Conservation (phyloP, 2,888 invertebrate genomes). For the Meiosimyza platycephala region DNA sequence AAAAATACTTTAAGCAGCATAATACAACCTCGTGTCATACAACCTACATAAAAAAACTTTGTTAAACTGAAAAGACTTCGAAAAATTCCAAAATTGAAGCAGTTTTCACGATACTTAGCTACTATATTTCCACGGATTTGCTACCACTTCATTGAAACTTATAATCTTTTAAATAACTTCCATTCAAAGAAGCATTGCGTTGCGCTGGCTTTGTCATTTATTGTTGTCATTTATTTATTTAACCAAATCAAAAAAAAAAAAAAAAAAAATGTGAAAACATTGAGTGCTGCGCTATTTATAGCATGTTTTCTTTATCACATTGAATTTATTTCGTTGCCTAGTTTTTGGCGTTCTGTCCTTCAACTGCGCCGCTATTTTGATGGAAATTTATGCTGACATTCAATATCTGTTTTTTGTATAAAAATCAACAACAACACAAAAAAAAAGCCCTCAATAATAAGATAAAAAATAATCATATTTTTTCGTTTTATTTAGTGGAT, state of each 20-base stretch:
- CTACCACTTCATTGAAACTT: not conserved
- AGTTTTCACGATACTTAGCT: no score
- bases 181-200: not conserved
- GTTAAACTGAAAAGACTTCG: no score
- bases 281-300: no score
- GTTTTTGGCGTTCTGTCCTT: slow-evolving; percentile 16
- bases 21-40: no score
- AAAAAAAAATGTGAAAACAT: no score
- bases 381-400: slow-evolving; percentile 33
- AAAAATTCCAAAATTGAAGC: no score
- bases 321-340: no score
- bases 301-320: no score
- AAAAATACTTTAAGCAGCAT: no score
- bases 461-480: not conserved
- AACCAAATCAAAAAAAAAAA: no score
- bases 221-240: not conserved
- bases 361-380: slow-evolving; percentile 19
- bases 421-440: not conserved
- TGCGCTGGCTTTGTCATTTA: not conserved
- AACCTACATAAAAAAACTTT: no score
- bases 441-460: not conserved
- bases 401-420: slow-evolving; percentile 17
- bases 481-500: not conserved
- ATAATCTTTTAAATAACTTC: not conserved
- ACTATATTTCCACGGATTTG: no score